Evolutionary conservation across 1,140 invertebrate species (phyloP).

Genomic region (Drosophila arizonae): DNA sequence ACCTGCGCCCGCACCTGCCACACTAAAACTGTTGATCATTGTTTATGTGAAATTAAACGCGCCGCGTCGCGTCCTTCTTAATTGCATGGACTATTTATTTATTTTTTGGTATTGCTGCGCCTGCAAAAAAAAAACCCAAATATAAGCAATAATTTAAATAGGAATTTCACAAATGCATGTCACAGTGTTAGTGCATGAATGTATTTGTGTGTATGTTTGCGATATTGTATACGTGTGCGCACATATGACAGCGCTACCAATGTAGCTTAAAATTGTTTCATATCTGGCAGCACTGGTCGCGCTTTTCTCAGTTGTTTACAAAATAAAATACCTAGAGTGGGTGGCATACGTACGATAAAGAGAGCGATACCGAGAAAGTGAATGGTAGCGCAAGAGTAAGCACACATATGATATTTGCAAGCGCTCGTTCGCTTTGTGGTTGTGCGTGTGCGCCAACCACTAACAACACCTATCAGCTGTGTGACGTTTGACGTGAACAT

Average conservation of each 20-base stretch:
- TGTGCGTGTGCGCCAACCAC: slow-evolving; percentile 54
- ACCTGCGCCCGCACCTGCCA: slow-evolving; percentile 32
- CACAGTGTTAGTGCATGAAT: slow-evolving; percentile 8
- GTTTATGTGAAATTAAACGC: slow-evolving; percentile 14
- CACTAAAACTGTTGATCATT: slow-evolving; percentile 67
- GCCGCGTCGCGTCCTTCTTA: slow-evolving; percentile 21
- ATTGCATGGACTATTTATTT: slow-evolving; percentile 24
- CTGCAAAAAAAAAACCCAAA: slow-evolving; percentile 24
- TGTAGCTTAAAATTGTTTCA: slow-evolving; percentile 45
- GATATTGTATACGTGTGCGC: slow-evolving; percentile 35
- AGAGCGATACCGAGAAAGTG: slow-evolving; percentile 21
- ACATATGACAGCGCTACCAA: slow-evolving; percentile 54
- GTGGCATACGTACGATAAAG: slow-evolving; percentile 28
- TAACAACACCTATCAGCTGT: slow-evolving; percentile 57
- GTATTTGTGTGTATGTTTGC: slow-evolving; percentile 8
- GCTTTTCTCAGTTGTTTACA: slow-evolving; percentile 67
- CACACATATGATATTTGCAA: slow-evolving; percentile 37
- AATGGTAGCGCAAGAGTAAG: slow-evolving; percentile 18
- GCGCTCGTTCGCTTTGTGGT: not conserved
- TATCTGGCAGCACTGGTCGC: slow-evolving; percentile 57
- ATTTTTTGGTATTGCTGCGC: slow-evolving; percentile 17
- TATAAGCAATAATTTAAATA: slow-evolving; percentile 33
- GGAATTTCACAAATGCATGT: slow-evolving; percentile 71
- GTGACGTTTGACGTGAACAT: slow-evolving; percentile 48
- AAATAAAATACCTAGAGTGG: slow-evolving; percentile 54